Percentiles rank a stretch among this genome's conserved stretches.
Conservation (phyloP, 2,888 invertebrate genomes). For the Drosophila peninsularis region DNA sequence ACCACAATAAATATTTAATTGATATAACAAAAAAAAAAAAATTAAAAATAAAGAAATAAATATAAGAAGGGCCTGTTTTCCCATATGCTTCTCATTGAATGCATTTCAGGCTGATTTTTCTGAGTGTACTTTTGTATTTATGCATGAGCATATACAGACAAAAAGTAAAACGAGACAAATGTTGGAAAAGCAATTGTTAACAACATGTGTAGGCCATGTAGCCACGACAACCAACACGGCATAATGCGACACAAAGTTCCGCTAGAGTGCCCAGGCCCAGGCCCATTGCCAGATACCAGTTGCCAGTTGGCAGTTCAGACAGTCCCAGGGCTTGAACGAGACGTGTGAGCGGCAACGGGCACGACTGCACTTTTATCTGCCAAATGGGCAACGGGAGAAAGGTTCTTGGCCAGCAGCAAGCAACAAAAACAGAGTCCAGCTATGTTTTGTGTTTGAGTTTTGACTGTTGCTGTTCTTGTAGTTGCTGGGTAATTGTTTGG, state of each 20-base stretch:
- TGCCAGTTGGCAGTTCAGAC: conserved; percentile 28
- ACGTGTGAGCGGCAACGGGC: conserved; percentile 55
- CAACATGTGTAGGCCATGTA: conserved; percentile 67
- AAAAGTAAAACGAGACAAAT: conserved; percentile 17
- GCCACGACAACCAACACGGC: conserved; percentile 70
- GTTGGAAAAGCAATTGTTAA: conserved; percentile 58
- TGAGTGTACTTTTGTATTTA: conserved; percentile 52
- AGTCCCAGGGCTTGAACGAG: conserved; percentile 42
- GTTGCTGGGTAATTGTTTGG: conserved; percentile 67
- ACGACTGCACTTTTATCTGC: conserved; percentile 53
- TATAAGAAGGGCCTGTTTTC: no score
- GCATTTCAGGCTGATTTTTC: background rate
- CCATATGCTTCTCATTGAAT: no score
- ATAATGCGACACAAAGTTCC: conserved; percentile 77
- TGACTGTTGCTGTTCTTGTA: conserved; percentile 37
- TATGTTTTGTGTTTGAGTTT: conserved; percentile 44
- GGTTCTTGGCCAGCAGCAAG: conserved; percentile 53
- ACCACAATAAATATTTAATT: no score
- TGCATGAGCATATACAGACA: conserved; percentile 40
- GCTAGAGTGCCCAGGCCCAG: conserved; percentile 66
- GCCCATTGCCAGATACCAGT: conserved; percentile 28
- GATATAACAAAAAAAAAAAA: no score
- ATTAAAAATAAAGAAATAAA: no score
- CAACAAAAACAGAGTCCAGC: conserved; percentile 24
- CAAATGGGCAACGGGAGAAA: conserved; percentile 54